Base-by-base conservation (phyloP, 2,888 invertebrate genomes). In the Drosophila nigritarsus region DNA sequence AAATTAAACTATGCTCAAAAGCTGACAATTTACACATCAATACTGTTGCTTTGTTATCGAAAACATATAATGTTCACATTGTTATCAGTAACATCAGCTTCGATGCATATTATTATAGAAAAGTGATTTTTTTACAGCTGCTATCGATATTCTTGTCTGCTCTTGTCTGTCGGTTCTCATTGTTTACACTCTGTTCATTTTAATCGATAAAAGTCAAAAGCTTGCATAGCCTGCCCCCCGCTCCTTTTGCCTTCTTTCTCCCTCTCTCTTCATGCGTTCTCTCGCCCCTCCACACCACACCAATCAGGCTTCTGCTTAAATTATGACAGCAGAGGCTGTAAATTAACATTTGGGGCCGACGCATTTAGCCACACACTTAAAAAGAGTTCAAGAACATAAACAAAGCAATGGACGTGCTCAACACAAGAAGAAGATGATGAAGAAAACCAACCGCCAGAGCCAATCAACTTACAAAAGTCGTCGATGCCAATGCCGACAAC, bases 341-440 rank as follows among this genome's bases (percentile, higher is more conserved):
- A 89, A 84, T 84, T 89, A 87, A 83, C 71, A 81, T 89, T 81
- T 87, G 73, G 48, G 81, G 84, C 73, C 78, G 45, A 45, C 24
- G 73, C 75, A 65, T 83, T 75, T 65, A 78, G 63, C 67, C 69
- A 73, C 73, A 78, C 78, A 68, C 77, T 78, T 67, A 69, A 80
- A 80, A 87, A 77, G 89, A 87, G 85, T 87, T 89, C 89, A 87
- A 84, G 89, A 85, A 89, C 87, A 85, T 84, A 89, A 84, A 87
- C 76, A 87, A 80, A 73, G 73, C 73, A 55, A 65, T 80, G 77
- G 77, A 78, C 78, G 78, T 73, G 78, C 60, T 72, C 80, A 80
- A 65, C 61, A 29, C 60, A 65, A 50, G 63, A 67, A 55, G 38
- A 55, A 27, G 45, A 48, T 50, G 45, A 27, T 18, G 27, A 56